Conservation (phyloP, 2,797 vertebrate genomes). For the Hippopotamyrus pictus region DNA sequence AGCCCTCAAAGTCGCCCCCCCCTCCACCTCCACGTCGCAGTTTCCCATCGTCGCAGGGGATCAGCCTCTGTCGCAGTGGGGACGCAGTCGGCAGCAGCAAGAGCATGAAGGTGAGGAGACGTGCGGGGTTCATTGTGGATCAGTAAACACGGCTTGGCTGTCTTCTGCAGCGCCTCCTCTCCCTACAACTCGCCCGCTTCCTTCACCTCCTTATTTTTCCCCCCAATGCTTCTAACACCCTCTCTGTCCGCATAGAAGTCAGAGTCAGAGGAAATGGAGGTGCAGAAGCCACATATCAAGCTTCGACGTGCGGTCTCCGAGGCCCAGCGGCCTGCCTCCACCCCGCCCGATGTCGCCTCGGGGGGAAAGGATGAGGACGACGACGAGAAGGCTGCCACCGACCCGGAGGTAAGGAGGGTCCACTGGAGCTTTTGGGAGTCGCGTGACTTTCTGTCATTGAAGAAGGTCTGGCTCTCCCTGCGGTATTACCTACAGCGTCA, state of each 20-base stretch:
- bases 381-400: constrained; percentile 75
- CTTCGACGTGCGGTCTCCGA: constrained; percentile 81
- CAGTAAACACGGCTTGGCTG: neutral
- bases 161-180: neutral
- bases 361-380: constrained; percentile 79
- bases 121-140: neutral
- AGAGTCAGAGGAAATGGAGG: constrained; percentile 82
- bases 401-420: constrained; percentile 76
- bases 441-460: neutral
- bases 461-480: neutral
- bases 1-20: constrained; percentile 91
- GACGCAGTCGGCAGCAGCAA: constrained; percentile 87
- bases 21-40: constrained; percentile 89
- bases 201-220: neutral
- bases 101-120: constrained; percentile 74
- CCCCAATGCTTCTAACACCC: neutral
- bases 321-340: constrained; percentile 83
- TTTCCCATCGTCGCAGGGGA: constrained; percentile 86
- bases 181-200: neutral
- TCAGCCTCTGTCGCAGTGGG: constrained; percentile 82
- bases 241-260: constrained; percentile 63
- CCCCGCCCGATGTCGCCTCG: constrained; percentile 80
- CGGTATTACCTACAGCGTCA: neutral
- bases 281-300: constrained; percentile 85
- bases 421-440: neutral